Conservation (phyloP, 2,888 invertebrate species). For the Trichogramma evanescens region DNA sequence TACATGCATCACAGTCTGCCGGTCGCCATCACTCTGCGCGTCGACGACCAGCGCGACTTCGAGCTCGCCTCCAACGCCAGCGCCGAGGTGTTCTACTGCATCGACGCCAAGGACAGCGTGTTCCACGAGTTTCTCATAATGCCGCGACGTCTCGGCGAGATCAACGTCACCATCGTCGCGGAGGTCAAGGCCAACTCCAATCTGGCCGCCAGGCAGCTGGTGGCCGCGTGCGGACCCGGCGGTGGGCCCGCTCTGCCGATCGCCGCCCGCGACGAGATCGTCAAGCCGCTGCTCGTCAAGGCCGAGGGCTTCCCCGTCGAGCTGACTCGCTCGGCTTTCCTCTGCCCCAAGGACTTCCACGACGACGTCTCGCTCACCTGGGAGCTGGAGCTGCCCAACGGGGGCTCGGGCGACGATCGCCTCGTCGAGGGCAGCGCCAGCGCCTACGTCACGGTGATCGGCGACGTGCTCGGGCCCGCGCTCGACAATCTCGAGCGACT, state of each 20-base stretch:
- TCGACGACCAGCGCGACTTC: constrained; percentile 4
- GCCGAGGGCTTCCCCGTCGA: constrained; percentile 67
- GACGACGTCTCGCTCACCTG: constrained; percentile 43
- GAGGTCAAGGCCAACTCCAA: constrained; percentile 47
- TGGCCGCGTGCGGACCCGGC: constrained; percentile 42
- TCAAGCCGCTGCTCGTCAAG: constrained; percentile 58
- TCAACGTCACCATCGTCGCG: constrained; percentile 52
- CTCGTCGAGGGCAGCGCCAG: constrained; percentile 59
- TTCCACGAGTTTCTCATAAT: constrained; percentile 38
- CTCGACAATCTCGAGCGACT: constrained; percentile 63
- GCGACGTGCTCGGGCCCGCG: constrained; percentile 60
- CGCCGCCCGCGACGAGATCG: constrained; percentile 54
- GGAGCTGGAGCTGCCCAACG: constrained; percentile 48
- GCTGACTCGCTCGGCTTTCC: constrained; percentile 58
- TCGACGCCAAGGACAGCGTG: constrained; percentile 35
- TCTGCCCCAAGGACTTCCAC: constrained; percentile 57
- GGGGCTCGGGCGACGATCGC: constrained; percentile 30
- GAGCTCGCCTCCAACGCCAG: constrained; percentile 13
- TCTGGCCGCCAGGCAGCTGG: not conserved
- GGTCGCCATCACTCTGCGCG: constrained; percentile 44
- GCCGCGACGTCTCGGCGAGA: constrained; percentile 44
- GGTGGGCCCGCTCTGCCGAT: constrained; percentile 48
- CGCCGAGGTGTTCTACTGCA: constrained; percentile 31
- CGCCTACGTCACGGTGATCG: constrained; percentile 57
- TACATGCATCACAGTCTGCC: constrained; percentile 63